These are phyloP conservation scores for Acrossocheilus wenchowensis DNA, from an alignment of 2,797 vertebrate genomes.

Conservation along the genomic window DNA sequence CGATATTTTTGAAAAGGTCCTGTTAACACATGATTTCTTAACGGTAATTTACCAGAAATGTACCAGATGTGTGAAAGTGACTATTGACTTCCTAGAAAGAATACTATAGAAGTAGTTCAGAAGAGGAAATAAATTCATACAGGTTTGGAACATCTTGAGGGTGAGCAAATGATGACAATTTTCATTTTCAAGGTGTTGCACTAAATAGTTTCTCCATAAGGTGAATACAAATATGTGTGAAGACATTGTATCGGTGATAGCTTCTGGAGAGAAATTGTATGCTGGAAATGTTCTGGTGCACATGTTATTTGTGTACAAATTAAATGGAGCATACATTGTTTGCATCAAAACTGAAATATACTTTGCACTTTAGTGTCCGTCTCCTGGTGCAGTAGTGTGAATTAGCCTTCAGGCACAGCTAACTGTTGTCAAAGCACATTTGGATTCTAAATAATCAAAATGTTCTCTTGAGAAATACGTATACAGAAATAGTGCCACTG, in stretches of 20 bases:
- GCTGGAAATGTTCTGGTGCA: not conserved
- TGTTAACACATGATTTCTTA: not conserved
- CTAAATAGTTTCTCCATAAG: not conserved
- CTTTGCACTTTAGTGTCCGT: not conserved
- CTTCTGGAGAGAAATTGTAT: not conserved
- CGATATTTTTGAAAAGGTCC: not conserved
- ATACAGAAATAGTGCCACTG: slow-evolving; percentile 11
- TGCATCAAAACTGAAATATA: not conserved
- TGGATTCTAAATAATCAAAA: slow-evolving; percentile 23
- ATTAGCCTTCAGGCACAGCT: slow-evolving; percentile 1
- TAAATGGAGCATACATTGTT: not conserved
- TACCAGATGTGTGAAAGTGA: not conserved
- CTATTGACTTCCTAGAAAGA: not conserved
- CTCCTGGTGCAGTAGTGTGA: not conserved
- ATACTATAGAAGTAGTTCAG: too few species aligned
- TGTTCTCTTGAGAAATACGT: slow-evolving; percentile 16
- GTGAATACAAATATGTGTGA: not conserved
- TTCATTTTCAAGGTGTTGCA: too few species aligned
- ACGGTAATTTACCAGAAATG: not conserved
- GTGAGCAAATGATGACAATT: not conserved
- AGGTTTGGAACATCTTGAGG: too few species aligned
- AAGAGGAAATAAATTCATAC: too few species aligned
- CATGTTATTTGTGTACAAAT: not conserved
- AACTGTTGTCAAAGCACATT: slow-evolving; percentile 18
- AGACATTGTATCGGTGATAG: not conserved